Evolutionary conservation across 2,888 invertebrate species (phyloP), one percentile per base, ranked within the genome.

Genomic region (Julus scanicus): DNA sequence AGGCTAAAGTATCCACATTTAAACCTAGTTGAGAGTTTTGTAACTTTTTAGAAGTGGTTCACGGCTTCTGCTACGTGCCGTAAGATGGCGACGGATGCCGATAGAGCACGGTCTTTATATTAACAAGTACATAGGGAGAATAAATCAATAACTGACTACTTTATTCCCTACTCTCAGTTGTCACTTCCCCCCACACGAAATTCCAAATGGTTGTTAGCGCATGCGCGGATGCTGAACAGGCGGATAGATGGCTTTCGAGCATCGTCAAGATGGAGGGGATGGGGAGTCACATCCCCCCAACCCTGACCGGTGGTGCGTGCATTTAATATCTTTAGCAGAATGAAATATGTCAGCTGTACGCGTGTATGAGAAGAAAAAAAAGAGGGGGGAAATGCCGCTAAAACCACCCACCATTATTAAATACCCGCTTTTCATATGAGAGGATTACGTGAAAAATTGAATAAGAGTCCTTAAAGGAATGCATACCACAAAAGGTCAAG

Each of bases 321-420:
- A 29, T 37, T 80, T 37, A 80, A 80, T 80, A 80, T 37, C 80
- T 80, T 37, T 80, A 80, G 37, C 71, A 8, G 37, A 80, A 80
- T 80, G 80, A 80, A 80, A 80, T 37, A 80, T 80, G 80, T 37
- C 80, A 80, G 37, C 80, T 20, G 80, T 37, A 37, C 80, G 80
- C 80, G 37, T 37, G 63, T 63, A 63, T n/a, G n/a, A 63, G 63
- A 63, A 17, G 63, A n/a, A 63, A 63, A 63, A 63, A 63, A 3
- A 37, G 2, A 20, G 57, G 9, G 29, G 29, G 9, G 13, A 15
- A 37, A 80, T 13, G 37, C 13, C 37, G 80, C 80, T 80, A 80
- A 80, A 80, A 80, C 80, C 80, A 80, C 80, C 80, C 37, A 37
- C 80, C 13, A 80, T 80, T 80, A 80, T 80, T 80, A 80, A 80